These are phyloP conservation scores for Smithornis capensis DNA, from an alignment of 2,113 vertebrate genomes.

Conservation along the genomic window DNA sequence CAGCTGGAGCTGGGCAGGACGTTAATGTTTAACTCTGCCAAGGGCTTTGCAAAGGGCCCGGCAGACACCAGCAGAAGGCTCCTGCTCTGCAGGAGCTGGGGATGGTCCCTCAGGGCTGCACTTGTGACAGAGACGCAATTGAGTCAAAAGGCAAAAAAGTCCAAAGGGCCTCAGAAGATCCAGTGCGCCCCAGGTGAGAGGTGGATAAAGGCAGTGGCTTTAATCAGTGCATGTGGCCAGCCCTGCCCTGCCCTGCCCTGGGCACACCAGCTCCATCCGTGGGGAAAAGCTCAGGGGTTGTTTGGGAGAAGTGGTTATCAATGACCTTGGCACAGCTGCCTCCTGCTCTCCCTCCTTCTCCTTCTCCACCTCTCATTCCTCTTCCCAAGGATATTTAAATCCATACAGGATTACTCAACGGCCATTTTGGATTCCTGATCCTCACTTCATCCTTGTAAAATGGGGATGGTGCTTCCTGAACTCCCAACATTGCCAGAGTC, in stretches of 20 bases:
- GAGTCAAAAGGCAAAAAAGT: not conserved
- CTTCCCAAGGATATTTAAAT: not conserved
- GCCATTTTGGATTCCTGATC: not conserved
- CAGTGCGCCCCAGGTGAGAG: not conserved
- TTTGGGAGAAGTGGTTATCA: not conserved
- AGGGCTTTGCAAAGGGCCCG: not conserved
- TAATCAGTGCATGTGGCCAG: not conserved
- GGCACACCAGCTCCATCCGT: not conserved
- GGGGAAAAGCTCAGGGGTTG: not conserved
- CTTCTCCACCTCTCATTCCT: not conserved
- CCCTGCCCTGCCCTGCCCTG: not conserved
- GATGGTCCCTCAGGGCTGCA: not conserved
- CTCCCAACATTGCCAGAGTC: not conserved
- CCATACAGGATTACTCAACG: not conserved
- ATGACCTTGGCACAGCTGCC: rapidly evolving
- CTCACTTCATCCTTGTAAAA: conserved; percentile 11
- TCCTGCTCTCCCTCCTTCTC: not conserved
- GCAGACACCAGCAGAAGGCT: not conserved
- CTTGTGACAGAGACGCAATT: not conserved
- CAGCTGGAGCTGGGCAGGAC: not conserved
- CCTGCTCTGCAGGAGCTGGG: not conserved
- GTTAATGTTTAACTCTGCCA: conserved; percentile 27
- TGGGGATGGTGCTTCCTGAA: not conserved
- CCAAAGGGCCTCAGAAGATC: not conserved
- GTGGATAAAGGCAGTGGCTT: not conserved